These are phyloP conservation scores for Rhingia campestris DNA, from an alignment of 2,888 invertebrate species.

Conservation along the genomic window DNA sequence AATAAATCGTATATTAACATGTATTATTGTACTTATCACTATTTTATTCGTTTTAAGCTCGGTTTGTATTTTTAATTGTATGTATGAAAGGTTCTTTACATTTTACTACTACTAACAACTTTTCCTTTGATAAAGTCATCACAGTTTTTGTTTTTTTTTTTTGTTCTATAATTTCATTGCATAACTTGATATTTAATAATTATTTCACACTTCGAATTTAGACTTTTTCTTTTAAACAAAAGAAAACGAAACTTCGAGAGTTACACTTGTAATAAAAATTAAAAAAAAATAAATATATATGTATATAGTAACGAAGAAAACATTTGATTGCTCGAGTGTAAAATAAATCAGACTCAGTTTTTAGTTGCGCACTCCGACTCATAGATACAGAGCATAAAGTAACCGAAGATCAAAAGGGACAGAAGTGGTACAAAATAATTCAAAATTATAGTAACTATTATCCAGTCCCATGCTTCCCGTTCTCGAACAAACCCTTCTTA, in stretches of 20 bases:
- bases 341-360: slow-evolving; percentile 43
- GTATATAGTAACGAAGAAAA: slow-evolving; percentile 7
- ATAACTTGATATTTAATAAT: background rate
- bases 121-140: slow-evolving; percentile 56
- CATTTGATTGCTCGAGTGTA: slow-evolving; percentile 27
- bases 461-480: slow-evolving; percentile 92
- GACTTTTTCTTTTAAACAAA: slow-evolving; percentile 8
- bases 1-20: slow-evolving; percentile 36
- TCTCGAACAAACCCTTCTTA: slow-evolving; percentile 93
- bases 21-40: slow-evolving; percentile 63
- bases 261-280: slow-evolving; percentile 6
- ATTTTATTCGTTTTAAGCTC: slow-evolving; percentile 62
- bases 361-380: slow-evolving; percentile 25
- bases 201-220: slow-evolving; percentile 8
- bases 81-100: slow-evolving; percentile 11
- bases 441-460: slow-evolving; percentile 82
- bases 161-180: slow-evolving; percentile 8
- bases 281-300: slow-evolving; percentile 6
- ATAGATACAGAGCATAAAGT: slow-evolving; percentile 76
- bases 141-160: slow-evolving; percentile 46
- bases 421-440: slow-evolving; percentile 82
- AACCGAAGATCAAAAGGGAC: slow-evolving; percentile 81
- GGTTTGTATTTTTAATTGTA: slow-evolving; percentile 15
- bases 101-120: slow-evolving; percentile 21
- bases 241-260: slow-evolving; percentile 5